Percentiles rank a stretch among this genome's conserved stretches.
phyloP scores from a whole-genome alignment of 2,797 vertebrate species.

The Acrossocheilus fasciatus region DNA sequence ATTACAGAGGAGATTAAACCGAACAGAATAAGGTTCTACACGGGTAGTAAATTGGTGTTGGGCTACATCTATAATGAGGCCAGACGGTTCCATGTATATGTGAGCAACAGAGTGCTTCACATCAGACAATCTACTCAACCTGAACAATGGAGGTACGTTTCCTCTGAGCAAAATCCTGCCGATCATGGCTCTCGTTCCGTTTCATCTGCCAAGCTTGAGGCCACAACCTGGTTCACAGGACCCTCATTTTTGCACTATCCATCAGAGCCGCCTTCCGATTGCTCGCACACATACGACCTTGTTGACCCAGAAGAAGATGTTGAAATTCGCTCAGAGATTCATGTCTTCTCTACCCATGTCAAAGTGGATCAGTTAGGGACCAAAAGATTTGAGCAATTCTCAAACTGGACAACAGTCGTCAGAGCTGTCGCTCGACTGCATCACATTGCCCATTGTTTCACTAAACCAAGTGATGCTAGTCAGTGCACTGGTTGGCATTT shows the following conservation, averaged over 20 bases:
- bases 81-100: too few relatives aligned
- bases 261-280: background rate
- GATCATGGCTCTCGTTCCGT: too few relatives aligned
- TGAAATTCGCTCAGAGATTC: background rate
- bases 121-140: too few relatives aligned
- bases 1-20: too few relatives aligned
- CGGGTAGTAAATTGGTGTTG: too few relatives aligned
- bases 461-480: background rate
- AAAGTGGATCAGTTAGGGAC: background rate
- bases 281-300: background rate
- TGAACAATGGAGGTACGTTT: too few relatives aligned
- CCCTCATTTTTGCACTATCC: background rate
- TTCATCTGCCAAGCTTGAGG: background rate
- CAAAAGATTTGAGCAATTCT: slow-evolving; percentile 8
- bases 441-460: background rate
- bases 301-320: background rate
- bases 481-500: slow-evolving; percentile 1
- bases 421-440: background rate
- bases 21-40: too few relatives aligned
- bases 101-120: too few relatives aligned
- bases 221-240: background rate
- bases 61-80: too few relatives aligned
- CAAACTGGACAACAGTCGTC: background rate
- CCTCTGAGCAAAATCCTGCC: too few relatives aligned
- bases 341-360: background rate